A percentile compares a stretch with the other conserved stretches of the same genome.
Conservation (phyloP, 2,113 vertebrate species). For the Tragelaphus scriptus region DNA sequence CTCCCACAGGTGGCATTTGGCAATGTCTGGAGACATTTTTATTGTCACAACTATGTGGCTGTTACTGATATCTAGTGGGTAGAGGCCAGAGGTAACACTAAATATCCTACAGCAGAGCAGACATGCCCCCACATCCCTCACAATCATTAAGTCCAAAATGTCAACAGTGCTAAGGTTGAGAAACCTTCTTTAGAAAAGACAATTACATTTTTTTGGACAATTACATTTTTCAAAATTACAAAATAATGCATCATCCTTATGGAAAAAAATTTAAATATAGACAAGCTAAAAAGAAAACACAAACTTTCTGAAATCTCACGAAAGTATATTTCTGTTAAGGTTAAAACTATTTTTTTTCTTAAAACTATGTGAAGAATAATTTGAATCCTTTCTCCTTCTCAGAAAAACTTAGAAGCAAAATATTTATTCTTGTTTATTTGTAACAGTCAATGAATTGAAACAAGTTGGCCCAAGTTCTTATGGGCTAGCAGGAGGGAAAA, state of each 20-base stretch:
- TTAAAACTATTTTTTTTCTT: not conserved
- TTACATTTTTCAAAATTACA: not conserved
- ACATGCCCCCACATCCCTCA: not conserved
- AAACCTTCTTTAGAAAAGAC: not conserved
- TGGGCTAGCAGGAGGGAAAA: not conserved
- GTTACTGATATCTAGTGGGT: not conserved
- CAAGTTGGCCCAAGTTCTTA: not conserved
- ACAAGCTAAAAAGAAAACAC: conserved; percentile 17
- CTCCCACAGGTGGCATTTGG: not conserved
- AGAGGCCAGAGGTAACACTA: not conserved
- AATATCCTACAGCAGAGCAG: not conserved
- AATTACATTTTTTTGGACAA: not conserved
- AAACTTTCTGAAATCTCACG: conserved; percentile 1
- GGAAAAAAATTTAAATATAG: not conserved
- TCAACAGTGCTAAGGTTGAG: not conserved
- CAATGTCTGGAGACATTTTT: not conserved
- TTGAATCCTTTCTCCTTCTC: not conserved
- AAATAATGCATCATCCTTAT: not conserved
- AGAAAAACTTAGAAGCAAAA: not conserved
- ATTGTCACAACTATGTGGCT: not conserved
- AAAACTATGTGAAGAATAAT: not conserved
- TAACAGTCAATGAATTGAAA: not conserved
- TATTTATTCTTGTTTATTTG: conserved; percentile 20
- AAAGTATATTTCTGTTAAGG: not conserved
- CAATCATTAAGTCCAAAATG: not conserved